A percentile compares a stretch with the other conserved stretches of the same genome.
Evolutionary conservation across 2,888 invertebrate genomes (phyloP).

Genomic region (Metallyticus violacea): DNA sequence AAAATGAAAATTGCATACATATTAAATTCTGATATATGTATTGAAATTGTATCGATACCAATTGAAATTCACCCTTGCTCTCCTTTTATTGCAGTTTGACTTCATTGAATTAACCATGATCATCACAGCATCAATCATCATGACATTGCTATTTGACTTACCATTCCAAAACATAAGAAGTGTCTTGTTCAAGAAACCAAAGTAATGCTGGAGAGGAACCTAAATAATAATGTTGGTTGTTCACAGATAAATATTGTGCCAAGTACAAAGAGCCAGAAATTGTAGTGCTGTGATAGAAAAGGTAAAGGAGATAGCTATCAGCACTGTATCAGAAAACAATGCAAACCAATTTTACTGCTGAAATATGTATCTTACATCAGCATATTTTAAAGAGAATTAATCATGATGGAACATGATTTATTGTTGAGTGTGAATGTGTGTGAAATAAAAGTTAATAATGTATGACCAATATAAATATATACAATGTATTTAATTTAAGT

Average conservation of each 20-base stretch:
- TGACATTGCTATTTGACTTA: slow-evolving; percentile 63
- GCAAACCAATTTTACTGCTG: neutral
- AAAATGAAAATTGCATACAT: too few relatives aligned
- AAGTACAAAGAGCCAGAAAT: neutral
- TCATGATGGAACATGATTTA: neutral
- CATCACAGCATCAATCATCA: slow-evolving; percentile 51
- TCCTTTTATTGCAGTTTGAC: slow-evolving; percentile 53
- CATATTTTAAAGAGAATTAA: neutral
- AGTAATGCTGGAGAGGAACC: neutral
- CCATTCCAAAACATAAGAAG: slow-evolving; percentile 62
- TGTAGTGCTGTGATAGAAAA: neutral
- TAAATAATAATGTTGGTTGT: neutral
- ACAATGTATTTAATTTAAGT: neutral
- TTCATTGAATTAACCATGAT: slow-evolving; percentile 59
- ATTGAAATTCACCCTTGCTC: neutral
- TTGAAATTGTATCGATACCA: too few relatives aligned
- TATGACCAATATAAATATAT: neutral
- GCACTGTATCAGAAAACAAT: neutral
- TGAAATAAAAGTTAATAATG: neutral
- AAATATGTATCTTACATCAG: neutral
- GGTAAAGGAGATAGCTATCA: neutral
- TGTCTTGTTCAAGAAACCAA: slow-evolving; percentile 18
- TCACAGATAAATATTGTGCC: neutral
- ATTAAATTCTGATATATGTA: too few relatives aligned
- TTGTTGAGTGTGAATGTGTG: neutral